Base-by-base conservation (phyloP, 2,113 vertebrate genomes). In the Thryonomys swinderianus region DNA sequence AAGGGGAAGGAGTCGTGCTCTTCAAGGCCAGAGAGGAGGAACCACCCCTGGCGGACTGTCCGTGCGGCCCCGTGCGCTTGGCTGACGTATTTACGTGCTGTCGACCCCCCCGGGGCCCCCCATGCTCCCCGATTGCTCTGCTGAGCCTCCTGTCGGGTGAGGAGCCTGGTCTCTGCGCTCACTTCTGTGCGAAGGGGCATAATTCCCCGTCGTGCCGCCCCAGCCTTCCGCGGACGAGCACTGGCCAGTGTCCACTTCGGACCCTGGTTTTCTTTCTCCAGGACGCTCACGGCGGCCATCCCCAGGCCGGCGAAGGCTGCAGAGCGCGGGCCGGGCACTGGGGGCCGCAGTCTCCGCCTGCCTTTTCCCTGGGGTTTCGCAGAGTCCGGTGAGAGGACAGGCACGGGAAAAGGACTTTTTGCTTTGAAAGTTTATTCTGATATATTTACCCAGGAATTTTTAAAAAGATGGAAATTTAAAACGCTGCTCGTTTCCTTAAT, bases 391-490 rank as follows among this genome's bases (percentile, higher is more conserved):
- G 25, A 27, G 62, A 71, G 53, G 27, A 51, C 2, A 59, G 64
- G 59, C 9, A 37, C 3, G 5, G 8, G 32, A 78, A 34, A 40
- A 55, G 2, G 45, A 30, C 0, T 34, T 67, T 42, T 17, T 45
- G 32, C 13, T 64, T 45, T 96, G 48, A 51, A 66, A 91, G 61
- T 57, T 62, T 81, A 42, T 64, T 45, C 67, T 17, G n/a, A 78
- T 11, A 69, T 7, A 83, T 18, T 83, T 45, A 80, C 25, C 7
- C n/a, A 82, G 79, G 62, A 76, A 45, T 67, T 51, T 34, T 80
- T 18, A 87, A 79, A 69, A 20, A 51, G 69, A 62, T 14, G 45
- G 42, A 92, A 73, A 69, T 66, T 73, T 95, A 66, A 42, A 37
- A 84, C 14, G 16, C 17, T 37, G 5, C 12, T 64, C 34, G 34